Conservation (phyloP, 2,113 vertebrate genomes). For the Neopipo cinnamomea region DNA sequence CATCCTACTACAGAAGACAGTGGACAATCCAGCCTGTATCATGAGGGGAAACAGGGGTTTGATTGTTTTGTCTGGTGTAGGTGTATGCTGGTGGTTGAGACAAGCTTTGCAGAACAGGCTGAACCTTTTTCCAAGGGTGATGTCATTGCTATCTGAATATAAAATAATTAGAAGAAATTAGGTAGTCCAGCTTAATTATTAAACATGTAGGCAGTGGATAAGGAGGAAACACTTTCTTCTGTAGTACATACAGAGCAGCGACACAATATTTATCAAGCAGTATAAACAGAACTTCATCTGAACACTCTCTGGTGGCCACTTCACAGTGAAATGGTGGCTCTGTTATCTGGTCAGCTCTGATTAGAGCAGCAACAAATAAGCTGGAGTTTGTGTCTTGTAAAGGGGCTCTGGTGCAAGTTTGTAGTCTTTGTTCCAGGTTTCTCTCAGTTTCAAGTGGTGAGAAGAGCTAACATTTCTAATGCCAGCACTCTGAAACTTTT, state of each 20-base stretch:
- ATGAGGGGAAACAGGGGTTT: neutral
- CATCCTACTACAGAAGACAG: neutral
- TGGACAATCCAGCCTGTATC: neutral
- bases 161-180: slow-evolving; percentile 43
- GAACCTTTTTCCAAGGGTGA: neutral
- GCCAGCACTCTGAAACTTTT: slow-evolving; percentile 32
- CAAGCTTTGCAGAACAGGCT: neutral
- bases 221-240: slow-evolving; percentile 14
- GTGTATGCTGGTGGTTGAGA: neutral
- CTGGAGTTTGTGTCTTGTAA: rapidly evolving
- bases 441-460: neutral
- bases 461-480: slow-evolving; percentile 30
- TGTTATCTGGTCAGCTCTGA: neutral
- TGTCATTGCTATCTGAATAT: neutral
- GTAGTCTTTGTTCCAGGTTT: neutral
- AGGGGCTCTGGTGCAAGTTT: neutral
- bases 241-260: neutral
- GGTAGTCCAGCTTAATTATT: neutral
- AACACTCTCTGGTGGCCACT: neutral
- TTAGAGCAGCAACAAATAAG: neutral
- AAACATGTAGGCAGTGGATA: neutral
- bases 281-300: neutral
- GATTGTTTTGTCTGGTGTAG: neutral
- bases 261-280: neutral
- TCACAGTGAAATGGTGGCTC: neutral